These are phyloP conservation scores for Chrysotoxum bicinctum DNA, from an alignment of 2,888 invertebrate genomes.

Conservation along the genomic window DNA sequence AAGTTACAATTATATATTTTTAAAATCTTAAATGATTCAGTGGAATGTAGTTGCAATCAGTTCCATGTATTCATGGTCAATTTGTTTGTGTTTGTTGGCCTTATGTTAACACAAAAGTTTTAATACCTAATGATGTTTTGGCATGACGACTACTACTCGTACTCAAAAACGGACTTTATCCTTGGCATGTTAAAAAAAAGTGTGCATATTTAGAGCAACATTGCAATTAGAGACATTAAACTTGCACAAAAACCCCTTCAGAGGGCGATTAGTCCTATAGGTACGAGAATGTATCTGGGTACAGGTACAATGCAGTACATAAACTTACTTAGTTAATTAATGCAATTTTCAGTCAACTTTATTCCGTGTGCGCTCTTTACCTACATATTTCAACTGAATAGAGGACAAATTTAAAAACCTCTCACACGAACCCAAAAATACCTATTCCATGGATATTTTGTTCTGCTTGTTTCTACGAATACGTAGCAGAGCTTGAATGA, in stretches of 20 bases:
- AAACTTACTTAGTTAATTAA: not conserved
- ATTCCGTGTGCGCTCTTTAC: no score
- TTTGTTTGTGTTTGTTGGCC: no score
- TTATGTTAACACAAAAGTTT: no score
- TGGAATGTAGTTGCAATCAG: no score
- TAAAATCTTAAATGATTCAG: no score
- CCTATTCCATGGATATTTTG: not conserved
- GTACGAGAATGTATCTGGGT: no score
- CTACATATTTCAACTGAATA: not conserved
- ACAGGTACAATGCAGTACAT: no score
- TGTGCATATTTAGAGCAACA: not conserved
- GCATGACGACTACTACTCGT: not conserved
- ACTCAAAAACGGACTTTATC: not conserved
- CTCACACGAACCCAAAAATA: not conserved
- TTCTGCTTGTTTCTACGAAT: not conserved
- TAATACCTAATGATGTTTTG: not conserved
- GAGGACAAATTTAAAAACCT: not conserved
- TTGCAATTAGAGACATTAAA: not conserved
- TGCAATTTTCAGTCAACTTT: not conserved
- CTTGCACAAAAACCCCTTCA: not conserved
- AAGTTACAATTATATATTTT: no score
- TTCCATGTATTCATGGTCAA: no score
- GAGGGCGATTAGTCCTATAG: not conserved
- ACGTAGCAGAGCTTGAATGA: no score
- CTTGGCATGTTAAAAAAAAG: not conserved